phyloP scores from a whole-genome alignment of 2,888 invertebrate genomes.

The Prenolepis imparis region DNA sequence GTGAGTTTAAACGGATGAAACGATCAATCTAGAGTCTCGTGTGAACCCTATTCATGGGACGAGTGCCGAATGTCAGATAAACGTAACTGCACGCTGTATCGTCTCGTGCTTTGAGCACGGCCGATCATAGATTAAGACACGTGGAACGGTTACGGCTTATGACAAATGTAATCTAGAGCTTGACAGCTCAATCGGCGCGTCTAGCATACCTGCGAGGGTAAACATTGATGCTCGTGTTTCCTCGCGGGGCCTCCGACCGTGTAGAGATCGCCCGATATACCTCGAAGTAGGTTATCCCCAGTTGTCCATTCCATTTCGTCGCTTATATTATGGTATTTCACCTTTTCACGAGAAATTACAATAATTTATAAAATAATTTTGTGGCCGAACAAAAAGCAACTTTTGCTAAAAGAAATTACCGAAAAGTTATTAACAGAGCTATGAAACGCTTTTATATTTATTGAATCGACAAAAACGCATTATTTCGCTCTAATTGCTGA shows the following conservation, averaged over 20 bases:
- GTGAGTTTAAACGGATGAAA: constrained; percentile 23
- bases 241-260: constrained; percentile 46
- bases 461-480: not conserved
- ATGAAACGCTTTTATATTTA: not conserved
- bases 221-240: constrained; percentile 63
- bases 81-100: constrained; percentile 40
- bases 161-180: constrained; percentile 80
- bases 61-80: constrained; percentile 39
- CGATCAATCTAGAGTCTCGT: constrained; percentile 47
- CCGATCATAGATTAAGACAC: constrained; percentile 72
- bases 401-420: not conserved
- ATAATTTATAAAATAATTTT: not conserved
- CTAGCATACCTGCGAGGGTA: constrained; percentile 49
- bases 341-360: constrained; percentile 23
- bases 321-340: constrained; percentile 30
- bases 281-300: constrained; percentile 68
- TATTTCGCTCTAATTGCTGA: not conserved
- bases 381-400: not conserved
- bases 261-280: constrained; percentile 64
- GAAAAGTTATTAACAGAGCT: not conserved
- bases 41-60: constrained; percentile 53
- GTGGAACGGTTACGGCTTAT: constrained; percentile 76
- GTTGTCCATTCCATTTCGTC: constrained; percentile 58
- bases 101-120: constrained; percentile 59
- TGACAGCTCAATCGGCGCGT: constrained; percentile 80